Percentiles rank a stretch among this genome's conserved stretches.
phyloP scores from a whole-genome alignment of 2,888 invertebrate species.

The Brachypalpus laphriformis region DNA sequence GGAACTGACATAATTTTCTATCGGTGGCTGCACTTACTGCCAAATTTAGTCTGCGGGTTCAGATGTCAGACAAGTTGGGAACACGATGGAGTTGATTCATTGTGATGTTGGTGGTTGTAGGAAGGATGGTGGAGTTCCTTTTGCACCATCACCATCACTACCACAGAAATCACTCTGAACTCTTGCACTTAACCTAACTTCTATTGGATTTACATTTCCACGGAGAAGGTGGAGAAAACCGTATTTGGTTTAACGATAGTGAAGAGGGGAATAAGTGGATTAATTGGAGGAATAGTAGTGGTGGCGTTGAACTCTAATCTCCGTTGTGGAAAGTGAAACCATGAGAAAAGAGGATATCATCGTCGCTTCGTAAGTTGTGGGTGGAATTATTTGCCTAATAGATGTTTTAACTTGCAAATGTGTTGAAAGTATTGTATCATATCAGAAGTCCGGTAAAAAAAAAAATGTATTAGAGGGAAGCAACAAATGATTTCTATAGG shows the following conservation, averaged over 20 bases:
- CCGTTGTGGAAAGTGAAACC: slow-evolving; percentile 65
- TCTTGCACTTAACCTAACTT: slow-evolving; percentile 72
- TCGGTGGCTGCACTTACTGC: slow-evolving; percentile 71
- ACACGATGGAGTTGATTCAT: slow-evolving; percentile 68
- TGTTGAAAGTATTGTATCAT: slow-evolving; percentile 30
- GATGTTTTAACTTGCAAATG: slow-evolving; percentile 31
- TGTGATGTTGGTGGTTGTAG: slow-evolving; percentile 13
- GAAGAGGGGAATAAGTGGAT: slow-evolving; percentile 63
- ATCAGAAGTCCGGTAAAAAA: too few species aligned
- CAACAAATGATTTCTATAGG: too few species aligned
- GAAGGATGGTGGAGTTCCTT: slow-evolving; percentile 34
- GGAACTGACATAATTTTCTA: slow-evolving; percentile 73
- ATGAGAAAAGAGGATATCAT: slow-evolving; percentile 67
- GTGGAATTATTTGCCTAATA: slow-evolving; percentile 15
- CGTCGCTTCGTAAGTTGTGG: slow-evolving; percentile 42
- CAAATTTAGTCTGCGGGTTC: slow-evolving; percentile 71
- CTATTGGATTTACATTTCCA: slow-evolving; percentile 58
- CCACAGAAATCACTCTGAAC: slow-evolving; percentile 59
- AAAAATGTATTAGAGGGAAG: too few species aligned
- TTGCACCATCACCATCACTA: slow-evolving; percentile 20
- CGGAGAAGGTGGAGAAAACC: slow-evolving; percentile 26
- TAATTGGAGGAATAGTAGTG: slow-evolving; percentile 55
- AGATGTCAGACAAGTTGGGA: slow-evolving; percentile 73
- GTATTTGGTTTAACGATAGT: slow-evolving; percentile 52
- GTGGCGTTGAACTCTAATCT: slow-evolving; percentile 42